Conservation (phyloP, 2,888 invertebrate species). For the Panzeria rudis region DNA sequence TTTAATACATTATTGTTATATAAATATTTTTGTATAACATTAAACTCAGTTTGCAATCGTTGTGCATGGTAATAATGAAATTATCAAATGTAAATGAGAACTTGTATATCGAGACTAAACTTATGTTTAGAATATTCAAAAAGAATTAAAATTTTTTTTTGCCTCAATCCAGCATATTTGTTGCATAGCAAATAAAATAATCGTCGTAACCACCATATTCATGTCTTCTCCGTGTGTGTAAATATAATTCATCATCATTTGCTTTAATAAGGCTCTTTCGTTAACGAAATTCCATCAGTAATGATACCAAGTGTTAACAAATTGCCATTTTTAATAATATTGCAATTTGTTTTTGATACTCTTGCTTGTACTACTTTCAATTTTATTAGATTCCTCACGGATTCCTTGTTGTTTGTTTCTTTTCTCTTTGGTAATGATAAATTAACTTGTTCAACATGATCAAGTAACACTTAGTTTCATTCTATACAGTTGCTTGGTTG, state of each 20-base stretch:
- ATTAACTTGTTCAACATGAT: conserved; percentile 66
- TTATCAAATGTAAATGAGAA: too few relatives aligned
- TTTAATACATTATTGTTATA: too few relatives aligned
- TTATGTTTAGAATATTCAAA: too few relatives aligned
- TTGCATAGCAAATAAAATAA: neutral
- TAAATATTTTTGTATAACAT: too few relatives aligned
- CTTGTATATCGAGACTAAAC: too few relatives aligned
- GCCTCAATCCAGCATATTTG: neutral
- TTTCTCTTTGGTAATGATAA: conserved; percentile 26
- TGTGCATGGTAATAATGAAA: too few relatives aligned
- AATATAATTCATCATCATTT: conserved; percentile 18
- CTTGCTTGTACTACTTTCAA: conserved; percentile 29
- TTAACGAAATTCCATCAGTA: conserved; percentile 35
- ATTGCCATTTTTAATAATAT: conserved; percentile 40
- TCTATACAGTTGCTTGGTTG: conserved; percentile 20
- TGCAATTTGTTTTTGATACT: conserved; percentile 45
- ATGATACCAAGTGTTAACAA: conserved; percentile 46
- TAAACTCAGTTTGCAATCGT: too few relatives aligned
- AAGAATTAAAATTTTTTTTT: neutral
- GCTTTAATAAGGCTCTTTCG: neutral
- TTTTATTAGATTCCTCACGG: conserved; percentile 22
- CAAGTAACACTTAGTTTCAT: conserved; percentile 40
- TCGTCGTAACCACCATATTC: too few relatives aligned
- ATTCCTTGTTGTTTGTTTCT: conserved; percentile 8
- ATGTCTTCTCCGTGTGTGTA: neutral